A percentile compares a stretch with the other conserved stretches of the same genome.
phyloP scores from a whole-genome alignment of 2,888 invertebrate species.

The Seira musarum region DNA sequence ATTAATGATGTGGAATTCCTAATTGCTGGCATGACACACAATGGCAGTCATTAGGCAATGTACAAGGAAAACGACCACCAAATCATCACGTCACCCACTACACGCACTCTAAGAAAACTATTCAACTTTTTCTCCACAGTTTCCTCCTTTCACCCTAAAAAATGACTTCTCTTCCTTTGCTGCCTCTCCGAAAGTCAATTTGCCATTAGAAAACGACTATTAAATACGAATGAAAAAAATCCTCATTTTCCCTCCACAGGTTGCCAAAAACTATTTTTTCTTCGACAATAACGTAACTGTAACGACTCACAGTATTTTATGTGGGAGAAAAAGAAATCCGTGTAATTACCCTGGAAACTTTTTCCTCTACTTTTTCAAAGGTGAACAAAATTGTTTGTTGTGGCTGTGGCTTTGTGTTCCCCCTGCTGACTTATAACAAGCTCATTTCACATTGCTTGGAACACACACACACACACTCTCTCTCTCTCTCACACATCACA shows the following conservation, averaged over 20 bases:
- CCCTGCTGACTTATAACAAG: constrained; percentile 11
- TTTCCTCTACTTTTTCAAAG: not conserved
- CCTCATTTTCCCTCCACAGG: constrained; percentile 36
- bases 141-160: constrained; percentile 16
- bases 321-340: constrained; percentile 16
- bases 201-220: not conserved
- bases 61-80: constrained; percentile 22
- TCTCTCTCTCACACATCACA: constrained; percentile 4
- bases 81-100: not conserved
- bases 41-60: constrained; percentile 50
- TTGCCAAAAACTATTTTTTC: constrained; percentile 19
- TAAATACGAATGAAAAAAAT: constrained; percentile 13
- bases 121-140: constrained; percentile 8
- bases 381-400: constrained; percentile 18
- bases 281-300: constrained; percentile 4
- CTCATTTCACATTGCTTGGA: not conserved
- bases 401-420: constrained; percentile 4
- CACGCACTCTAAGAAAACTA: not conserved
- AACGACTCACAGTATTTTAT: not conserved
- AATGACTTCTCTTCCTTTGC: not conserved
- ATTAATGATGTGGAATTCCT: constrained; percentile 34
- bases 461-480: not conserved
- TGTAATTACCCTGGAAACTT: constrained; percentile 28
- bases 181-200: not conserved
- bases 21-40: constrained; percentile 54